These are phyloP conservation scores for Palythoa grandis DNA, from an alignment of 92 coral and sea anemone genomes.

Conservation along the genomic window DNA sequence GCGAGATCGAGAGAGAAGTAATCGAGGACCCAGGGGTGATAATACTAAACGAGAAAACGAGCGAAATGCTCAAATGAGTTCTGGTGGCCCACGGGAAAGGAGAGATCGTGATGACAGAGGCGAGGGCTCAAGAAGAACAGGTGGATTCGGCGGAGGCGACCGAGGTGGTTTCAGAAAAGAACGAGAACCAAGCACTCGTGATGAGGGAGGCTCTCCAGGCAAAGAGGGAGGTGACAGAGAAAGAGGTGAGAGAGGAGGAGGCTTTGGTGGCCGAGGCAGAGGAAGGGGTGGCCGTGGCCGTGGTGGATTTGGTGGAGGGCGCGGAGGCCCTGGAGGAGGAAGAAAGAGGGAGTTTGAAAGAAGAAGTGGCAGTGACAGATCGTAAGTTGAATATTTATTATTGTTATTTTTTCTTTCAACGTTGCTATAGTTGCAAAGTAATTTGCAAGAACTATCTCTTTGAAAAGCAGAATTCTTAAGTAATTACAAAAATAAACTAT, in stretches of 20 bases:
- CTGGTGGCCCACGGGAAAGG: constrained; percentile 86
- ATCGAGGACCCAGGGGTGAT: constrained; percentile 76
- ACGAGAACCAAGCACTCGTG: constrained; percentile 67
- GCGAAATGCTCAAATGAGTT: constrained; percentile 79
- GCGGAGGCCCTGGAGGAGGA: constrained; percentile 85
- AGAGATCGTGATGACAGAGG: constrained; percentile 80
- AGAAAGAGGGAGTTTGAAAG: constrained; percentile 96
- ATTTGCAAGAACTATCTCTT: too few relatives aligned
- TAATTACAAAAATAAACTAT: too few relatives aligned
- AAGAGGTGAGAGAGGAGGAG: constrained; percentile 76
- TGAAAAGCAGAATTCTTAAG: too few relatives aligned
- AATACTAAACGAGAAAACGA: constrained; percentile 93
- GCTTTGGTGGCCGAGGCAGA: constrained; percentile 73
- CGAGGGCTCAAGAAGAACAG: constrained; percentile 76
- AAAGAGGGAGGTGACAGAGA: constrained; percentile 78
- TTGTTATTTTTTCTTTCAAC: background rate
- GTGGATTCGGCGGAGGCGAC: constrained; percentile 69
- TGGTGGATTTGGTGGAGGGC: constrained; percentile 74
- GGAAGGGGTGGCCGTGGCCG: constrained; percentile 76
- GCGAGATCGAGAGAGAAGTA: constrained; percentile 66
- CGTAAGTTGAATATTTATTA: constrained; percentile 71
- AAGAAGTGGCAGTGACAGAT: constrained; percentile 95
- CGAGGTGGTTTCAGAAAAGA: constrained; percentile 73
- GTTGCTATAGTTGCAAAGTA: too few relatives aligned
- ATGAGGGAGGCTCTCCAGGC: constrained; percentile 77